Evolutionary conservation across 2,888 invertebrate species (phyloP).

Genomic region (Andrena bicolor): DNA sequence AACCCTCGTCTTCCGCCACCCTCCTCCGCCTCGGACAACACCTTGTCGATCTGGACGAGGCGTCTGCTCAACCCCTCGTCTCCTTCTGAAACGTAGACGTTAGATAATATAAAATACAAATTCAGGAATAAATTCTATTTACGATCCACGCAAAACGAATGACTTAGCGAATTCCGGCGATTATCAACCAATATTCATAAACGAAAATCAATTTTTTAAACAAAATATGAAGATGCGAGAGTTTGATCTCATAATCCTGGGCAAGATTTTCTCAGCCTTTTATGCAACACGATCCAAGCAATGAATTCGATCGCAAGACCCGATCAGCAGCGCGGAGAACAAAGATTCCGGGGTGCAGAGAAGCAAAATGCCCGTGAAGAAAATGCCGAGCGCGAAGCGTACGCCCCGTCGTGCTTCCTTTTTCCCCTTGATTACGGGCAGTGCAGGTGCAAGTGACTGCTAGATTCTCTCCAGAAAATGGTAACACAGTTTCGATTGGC

Average conservation of each 20-base stretch:
- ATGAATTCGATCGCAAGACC: background rate
- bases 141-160: no score
- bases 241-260: no score
- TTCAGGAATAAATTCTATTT: no score
- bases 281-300: background rate
- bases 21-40: conserved; percentile 75
- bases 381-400: conserved; percentile 3
- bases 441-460: conserved; percentile 10
- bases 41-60: conserved; percentile 78
- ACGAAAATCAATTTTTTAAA: no score
- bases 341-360: conserved; percentile 1
- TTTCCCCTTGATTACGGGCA: conserved; percentile 1
- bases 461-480: conserved; percentile 21
- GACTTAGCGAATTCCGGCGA: no score
- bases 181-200: no score
- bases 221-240: no score
- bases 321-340: background rate
- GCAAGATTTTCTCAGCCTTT: background rate
- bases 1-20: conserved; percentile 77
- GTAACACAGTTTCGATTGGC: conserved; percentile 49
- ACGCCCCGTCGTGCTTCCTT: background rate
- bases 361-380: background rate
- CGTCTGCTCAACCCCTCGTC: conserved; percentile 69
- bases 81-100: conserved; percentile 39
- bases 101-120: background rate